Conservation (phyloP, 2,797 vertebrate genomes). For the Sebastes nivosus region DNA sequence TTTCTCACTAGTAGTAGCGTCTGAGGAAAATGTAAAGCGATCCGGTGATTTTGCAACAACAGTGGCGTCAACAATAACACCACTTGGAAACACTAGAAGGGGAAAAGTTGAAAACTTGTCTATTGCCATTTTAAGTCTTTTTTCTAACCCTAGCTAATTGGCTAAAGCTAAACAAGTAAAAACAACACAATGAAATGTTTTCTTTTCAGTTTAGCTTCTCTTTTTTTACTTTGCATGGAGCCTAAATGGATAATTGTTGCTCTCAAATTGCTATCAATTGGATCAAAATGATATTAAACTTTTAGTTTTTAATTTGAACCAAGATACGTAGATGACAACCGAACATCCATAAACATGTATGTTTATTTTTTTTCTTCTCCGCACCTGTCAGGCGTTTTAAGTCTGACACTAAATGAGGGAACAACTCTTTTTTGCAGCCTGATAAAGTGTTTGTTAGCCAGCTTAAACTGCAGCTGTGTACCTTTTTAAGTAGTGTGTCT, state of each 20-base stretch:
- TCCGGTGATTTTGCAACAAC: too few species aligned
- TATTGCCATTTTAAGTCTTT: neutral
- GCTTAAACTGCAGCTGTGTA: neutral
- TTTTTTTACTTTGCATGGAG: neutral
- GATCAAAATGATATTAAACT: neutral
- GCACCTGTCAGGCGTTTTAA: neutral
- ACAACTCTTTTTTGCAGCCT: neutral
- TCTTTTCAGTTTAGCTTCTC: neutral
- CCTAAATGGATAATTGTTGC: neutral
- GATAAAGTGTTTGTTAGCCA: neutral
- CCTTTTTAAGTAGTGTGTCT: neutral
- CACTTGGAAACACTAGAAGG: too few species aligned
- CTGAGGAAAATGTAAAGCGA: too few species aligned
- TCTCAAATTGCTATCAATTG: neutral
- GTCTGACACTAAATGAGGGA: neutral
- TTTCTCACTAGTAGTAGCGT: too few species aligned
- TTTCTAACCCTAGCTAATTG: neutral
- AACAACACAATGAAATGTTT: neutral
- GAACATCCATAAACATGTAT: neutral
- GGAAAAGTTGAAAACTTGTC: neutral
- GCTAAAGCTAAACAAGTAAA: neutral
- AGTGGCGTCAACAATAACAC: too few species aligned
- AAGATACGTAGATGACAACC: neutral
- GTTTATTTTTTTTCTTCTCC: neutral
- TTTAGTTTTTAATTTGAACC: neutral